These are phyloP conservation scores for Galemys pyrenaicus DNA, from an alignment of 2,113 vertebrate species.

Conservation along the genomic window DNA sequence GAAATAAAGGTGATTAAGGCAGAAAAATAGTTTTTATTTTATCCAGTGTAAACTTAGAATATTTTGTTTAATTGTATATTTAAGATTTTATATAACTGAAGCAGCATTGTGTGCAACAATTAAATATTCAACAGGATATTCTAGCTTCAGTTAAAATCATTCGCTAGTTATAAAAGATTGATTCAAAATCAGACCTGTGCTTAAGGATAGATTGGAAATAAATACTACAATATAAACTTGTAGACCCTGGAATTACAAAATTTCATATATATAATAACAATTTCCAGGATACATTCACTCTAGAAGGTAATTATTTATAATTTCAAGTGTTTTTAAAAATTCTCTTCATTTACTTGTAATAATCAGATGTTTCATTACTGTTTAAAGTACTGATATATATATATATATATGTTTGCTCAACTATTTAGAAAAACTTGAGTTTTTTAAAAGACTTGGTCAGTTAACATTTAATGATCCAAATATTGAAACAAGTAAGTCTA, in stretches of 20 bases:
- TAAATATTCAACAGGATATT: conserved; percentile 69
- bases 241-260: conserved; percentile 42
- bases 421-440: conserved; percentile 14
- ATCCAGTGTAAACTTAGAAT: neutral
- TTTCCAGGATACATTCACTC: neutral
- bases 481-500: neutral
- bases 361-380: neutral
- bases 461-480: conserved; percentile 2
- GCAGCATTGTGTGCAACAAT: conserved; percentile 19
- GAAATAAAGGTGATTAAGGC: neutral
- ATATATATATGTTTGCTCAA: neutral
- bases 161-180: conserved; percentile 71
- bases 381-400: neutral
- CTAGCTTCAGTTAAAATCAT: conserved; percentile 45
- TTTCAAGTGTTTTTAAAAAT: neutral
- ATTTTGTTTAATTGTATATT: neutral
- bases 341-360: neutral
- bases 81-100: conserved; percentile 52
- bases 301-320: neutral
- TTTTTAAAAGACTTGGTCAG: neutral
- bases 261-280: conserved; percentile 50
- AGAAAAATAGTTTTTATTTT: neutral
- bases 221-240: conserved; percentile 60
- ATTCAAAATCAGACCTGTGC: conserved; percentile 64
- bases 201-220: conserved; percentile 65